Percentiles rank a stretch among this genome's conserved stretches.
Conservation (phyloP, 2,113 vertebrate genomes). For the Anthoscopus minutus region DNA sequence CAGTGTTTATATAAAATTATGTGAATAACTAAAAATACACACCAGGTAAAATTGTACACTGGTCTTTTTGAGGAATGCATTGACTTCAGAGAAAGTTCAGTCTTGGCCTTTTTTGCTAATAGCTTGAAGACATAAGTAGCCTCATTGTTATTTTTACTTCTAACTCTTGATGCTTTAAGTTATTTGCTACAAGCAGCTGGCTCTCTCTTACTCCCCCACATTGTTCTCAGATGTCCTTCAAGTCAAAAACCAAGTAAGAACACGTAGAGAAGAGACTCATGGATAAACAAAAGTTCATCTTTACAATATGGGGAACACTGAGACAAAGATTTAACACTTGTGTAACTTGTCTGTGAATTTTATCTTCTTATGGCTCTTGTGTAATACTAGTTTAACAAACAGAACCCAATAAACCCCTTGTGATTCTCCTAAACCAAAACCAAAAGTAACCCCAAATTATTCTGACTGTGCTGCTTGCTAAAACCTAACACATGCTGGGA, state of each 20-base stretch:
- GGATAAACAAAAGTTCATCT: neutral
- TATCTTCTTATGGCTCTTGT: fast-evolving
- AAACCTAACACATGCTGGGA: neutral
- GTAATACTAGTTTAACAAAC: neutral
- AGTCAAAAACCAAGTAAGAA: neutral
- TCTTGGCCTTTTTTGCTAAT: neutral
- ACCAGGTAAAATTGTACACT: neutral
- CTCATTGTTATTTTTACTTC: neutral
- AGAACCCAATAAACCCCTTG: fast-evolving
- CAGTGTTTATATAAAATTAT: neutral
- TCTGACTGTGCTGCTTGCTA: neutral
- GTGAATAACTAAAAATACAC: neutral
- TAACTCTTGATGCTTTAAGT: neutral
- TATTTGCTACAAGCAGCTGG: neutral
- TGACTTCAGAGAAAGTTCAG: neutral
- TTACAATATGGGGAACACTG: neutral
- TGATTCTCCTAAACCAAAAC: neutral
- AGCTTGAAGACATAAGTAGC: neutral
- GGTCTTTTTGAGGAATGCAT: neutral
- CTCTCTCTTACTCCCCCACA: neutral
- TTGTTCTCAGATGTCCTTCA: neutral
- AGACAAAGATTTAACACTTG: neutral
- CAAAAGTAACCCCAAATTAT: neutral
- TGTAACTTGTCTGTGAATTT: neutral
- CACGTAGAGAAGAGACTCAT: neutral